Percentiles rank a stretch among this genome's conserved stretches.
phyloP scores from a whole-genome alignment of 1,140 invertebrate species.

The Sycophaga agraensis region DNA sequence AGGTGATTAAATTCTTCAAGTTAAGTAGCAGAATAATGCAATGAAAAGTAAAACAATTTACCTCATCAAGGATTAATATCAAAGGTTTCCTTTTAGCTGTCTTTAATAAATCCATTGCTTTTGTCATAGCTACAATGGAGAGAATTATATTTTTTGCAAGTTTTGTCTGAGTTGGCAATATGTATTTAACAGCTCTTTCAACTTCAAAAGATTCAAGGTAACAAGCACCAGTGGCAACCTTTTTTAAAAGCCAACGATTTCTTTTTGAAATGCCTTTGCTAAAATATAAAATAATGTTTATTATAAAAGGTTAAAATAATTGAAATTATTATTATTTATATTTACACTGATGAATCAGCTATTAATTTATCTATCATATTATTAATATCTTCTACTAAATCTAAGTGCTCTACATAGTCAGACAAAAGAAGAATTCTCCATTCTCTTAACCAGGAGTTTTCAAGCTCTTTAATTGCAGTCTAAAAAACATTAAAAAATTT shows the following conservation, averaged over 20 bases:
- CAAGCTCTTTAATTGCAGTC: conserved; percentile 63
- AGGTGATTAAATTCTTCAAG: conserved; percentile 8
- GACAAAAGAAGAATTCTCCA: conserved; percentile 66
- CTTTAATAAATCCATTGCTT: conserved; percentile 49
- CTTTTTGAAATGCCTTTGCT: conserved; percentile 47
- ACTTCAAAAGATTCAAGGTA: conserved; percentile 52
- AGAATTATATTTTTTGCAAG: conserved; percentile 51
- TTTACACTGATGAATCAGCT: conserved; percentile 51
- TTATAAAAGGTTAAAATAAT: conserved; percentile 1
- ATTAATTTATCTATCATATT: conserved; percentile 57
- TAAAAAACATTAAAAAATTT: conserved; percentile 37
- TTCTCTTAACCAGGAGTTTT: conserved; percentile 65
- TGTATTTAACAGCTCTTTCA: conserved; percentile 48
- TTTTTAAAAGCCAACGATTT: conserved; percentile 59
- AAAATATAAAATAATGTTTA: neutral
- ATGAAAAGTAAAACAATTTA: conserved; percentile 42
- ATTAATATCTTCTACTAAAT: conserved; percentile 39
- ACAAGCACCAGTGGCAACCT: conserved; percentile 47
- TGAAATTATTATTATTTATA: conserved; percentile 13
- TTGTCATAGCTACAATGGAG: conserved; percentile 48
- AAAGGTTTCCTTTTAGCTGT: conserved; percentile 61
- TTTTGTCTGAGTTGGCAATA: conserved; percentile 53
- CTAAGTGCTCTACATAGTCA: conserved; percentile 52
- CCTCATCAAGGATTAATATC: conserved; percentile 68
- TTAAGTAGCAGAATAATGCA: conserved; percentile 1